A percentile compares a stretch with the other conserved stretches of the same genome.
Evolutionary conservation across 35 echinoderm and acorn worm species (phyloP).

Genomic region (Heliocidaris erythrogramma): DNA sequence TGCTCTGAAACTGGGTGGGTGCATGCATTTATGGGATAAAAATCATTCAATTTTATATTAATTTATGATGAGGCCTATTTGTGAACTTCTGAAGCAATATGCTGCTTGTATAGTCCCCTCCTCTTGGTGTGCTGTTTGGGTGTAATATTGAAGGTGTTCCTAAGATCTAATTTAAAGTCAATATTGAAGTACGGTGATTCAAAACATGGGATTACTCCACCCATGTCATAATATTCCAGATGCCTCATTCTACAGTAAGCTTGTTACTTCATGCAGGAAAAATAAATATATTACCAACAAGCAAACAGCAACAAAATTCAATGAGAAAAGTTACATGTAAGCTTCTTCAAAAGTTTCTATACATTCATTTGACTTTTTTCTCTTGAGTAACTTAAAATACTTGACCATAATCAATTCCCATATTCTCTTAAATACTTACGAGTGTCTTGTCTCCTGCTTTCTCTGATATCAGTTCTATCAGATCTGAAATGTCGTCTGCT

Average conservation of each 20-base stretch:
- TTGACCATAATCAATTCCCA: neutral
- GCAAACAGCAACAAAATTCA: too few species aligned
- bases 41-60: neutral
- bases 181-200: neutral
- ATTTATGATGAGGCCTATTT: neutral
- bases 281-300: too few species aligned
- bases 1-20: neutral
- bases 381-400: too few species aligned
- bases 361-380: too few species aligned
- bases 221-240: neutral
- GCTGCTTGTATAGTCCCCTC: neutral
- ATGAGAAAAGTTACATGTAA: too few species aligned
- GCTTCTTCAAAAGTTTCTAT: too few species aligned
- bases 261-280: too few species aligned
- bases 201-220: neutral
- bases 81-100: neutral
- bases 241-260: neutral
- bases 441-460: neutral
- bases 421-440: neutral
- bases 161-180: neutral
- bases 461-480: neutral
- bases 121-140: neutral
- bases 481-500: neutral
- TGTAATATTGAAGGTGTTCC: neutral
- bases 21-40: conserved; percentile 16